Percentiles rank a stretch among this genome's conserved stretches.
phyloP scores from a whole-genome alignment of 2,888 invertebrate genomes.

The Fragum whitleyi region DNA sequence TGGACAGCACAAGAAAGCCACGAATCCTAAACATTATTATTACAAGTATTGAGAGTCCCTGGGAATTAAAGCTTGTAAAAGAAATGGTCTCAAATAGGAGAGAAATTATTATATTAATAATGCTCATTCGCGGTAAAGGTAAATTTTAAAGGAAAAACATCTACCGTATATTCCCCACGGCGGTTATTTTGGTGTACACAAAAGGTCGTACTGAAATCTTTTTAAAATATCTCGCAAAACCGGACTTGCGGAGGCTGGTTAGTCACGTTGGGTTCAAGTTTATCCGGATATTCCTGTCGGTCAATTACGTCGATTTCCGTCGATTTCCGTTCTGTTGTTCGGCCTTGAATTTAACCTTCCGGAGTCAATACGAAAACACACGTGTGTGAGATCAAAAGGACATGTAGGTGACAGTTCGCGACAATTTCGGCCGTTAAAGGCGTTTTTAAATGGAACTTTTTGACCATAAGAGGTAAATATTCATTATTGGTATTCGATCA shows the following conservation, averaged over 20 bases:
- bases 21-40: too few relatives aligned
- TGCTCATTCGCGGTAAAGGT: too few relatives aligned
- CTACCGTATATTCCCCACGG: too few relatives aligned
- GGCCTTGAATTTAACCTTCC: conserved; percentile 21
- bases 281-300: neutral
- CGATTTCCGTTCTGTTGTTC: neutral
- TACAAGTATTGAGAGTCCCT: too few relatives aligned
- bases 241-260: neutral
- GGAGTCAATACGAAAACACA: conserved; percentile 1
- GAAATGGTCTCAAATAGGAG: too few relatives aligned
- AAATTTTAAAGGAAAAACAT: too few relatives aligned
- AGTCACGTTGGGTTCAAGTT: too few relatives aligned
- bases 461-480: neutral
- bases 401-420: conserved; percentile 7
- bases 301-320: neutral
- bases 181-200: too few relatives aligned
- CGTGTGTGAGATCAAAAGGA: neutral
- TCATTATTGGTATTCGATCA: neutral
- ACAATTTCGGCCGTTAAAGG: neutral
- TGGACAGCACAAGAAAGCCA: too few relatives aligned
- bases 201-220: too few relatives aligned
- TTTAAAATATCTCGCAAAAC: neutral
- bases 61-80: too few relatives aligned
- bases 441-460: neutral
- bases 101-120: too few relatives aligned